phyloP scores from a whole-genome alignment of 2,888 invertebrate genomes.

The Macrophya alboannulata region DNA sequence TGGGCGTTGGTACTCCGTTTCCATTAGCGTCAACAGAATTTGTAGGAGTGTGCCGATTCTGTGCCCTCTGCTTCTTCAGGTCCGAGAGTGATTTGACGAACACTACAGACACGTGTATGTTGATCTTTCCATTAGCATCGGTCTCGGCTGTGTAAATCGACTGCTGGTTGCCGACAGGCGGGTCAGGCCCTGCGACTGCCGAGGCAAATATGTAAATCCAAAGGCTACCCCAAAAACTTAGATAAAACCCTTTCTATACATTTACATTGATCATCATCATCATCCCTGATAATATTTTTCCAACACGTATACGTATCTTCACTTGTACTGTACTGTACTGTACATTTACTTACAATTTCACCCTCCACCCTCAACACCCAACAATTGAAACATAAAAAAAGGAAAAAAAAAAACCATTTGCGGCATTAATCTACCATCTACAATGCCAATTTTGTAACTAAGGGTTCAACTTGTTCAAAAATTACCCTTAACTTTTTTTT shows the following conservation, averaged over 20 bases:
- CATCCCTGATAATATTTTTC: neutral
- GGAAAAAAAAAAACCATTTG: neutral
- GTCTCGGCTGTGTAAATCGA: conserved; percentile 85
- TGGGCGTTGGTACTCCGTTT: conserved; percentile 81
- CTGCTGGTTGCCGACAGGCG: conserved; percentile 76
- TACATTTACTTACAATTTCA: conserved; percentile 7
- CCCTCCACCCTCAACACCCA: conserved; percentile 27
- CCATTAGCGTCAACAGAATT: conserved; percentile 80
- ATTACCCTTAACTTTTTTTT: neutral
- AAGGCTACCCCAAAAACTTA: conserved; percentile 67
- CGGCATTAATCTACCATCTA: conserved; percentile 24
- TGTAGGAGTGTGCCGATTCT: conserved; percentile 87
- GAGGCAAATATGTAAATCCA: conserved; percentile 77
- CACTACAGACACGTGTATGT: conserved; percentile 91
- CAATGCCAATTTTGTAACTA: conserved; percentile 42
- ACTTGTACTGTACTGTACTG: no score
- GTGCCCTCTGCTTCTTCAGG: conserved; percentile 95
- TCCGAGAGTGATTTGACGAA: conserved; percentile 95
- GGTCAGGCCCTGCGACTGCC: conserved; percentile 77
- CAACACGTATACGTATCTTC: conserved; percentile 17
- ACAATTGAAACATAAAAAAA: neutral
- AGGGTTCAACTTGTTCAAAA: neutral
- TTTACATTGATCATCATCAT: conserved; percentile 18
- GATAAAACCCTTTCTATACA: conserved; percentile 39
- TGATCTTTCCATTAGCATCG: conserved; percentile 92